Evolutionary conservation across 2,797 vertebrate genomes (phyloP).

Genomic region (Catamblyrhynchus diadema): DNA sequence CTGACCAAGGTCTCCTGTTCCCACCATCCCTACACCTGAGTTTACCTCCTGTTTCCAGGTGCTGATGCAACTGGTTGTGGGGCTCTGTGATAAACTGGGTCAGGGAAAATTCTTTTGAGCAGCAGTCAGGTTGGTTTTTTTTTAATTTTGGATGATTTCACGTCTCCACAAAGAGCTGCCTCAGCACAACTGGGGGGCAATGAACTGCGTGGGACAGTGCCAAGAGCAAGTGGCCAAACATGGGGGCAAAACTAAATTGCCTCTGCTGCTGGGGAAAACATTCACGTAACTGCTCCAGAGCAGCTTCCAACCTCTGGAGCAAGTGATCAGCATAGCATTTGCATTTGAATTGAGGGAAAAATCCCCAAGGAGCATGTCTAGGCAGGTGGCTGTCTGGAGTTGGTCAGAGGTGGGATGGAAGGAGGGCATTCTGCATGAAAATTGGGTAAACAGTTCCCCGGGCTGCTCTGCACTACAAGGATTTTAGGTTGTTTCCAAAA

Average conservation of each 20-base stretch:
- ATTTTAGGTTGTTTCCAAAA: constrained; percentile 64
- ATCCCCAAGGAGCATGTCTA: constrained; percentile 48
- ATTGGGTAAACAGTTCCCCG: constrained; percentile 37
- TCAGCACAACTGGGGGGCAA: constrained; percentile 37
- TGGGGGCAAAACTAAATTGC: constrained; percentile 43
- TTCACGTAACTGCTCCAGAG: background rate
- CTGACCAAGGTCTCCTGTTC: background rate
- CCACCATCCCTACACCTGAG: background rate
- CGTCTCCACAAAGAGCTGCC: constrained; percentile 11
- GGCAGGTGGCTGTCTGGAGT: constrained; percentile 52
- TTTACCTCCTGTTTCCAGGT: background rate
- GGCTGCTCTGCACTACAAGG: constrained; percentile 20
- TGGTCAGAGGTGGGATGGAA: constrained; percentile 64
- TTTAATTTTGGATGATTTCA: constrained; percentile 7
- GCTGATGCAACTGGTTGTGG: background rate
- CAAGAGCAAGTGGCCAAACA: constrained; percentile 48
- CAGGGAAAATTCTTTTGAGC: background rate
- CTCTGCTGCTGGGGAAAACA: constrained; percentile 50
- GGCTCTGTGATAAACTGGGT: background rate
- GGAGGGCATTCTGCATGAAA: constrained; percentile 40
- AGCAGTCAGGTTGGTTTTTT: background rate
- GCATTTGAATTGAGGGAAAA: constrained; percentile 59
- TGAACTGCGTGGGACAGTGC: background rate
- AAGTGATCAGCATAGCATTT: constrained; percentile 50
- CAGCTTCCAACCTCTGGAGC: constrained; percentile 38